Evolutionary conservation across 2,888 invertebrate genomes (phyloP), one percentile per base, ranked within the genome.

Genomic region (Aricia artaxerxes): DNA sequence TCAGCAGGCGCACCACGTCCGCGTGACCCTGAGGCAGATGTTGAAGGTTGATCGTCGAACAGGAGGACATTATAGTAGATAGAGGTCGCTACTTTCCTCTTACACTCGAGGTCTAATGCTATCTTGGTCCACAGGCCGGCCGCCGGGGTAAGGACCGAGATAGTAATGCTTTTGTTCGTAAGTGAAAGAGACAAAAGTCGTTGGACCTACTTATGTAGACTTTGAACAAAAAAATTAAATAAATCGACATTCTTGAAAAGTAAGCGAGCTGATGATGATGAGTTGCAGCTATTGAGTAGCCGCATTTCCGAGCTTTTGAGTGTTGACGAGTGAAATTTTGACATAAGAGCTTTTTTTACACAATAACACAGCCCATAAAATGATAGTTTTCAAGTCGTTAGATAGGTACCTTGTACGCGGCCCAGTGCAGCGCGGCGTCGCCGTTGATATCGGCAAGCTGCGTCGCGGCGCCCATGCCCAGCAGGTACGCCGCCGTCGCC

Each of bases 351-450:
- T 13, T 57, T 57, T 57, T 57, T 57, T 53, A 53, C 4, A 13
- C n/a, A n/a, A n/a, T n/a, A n/a, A n/a, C n/a, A n/a, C 13, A 16
- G 57, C 4, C 16, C 16, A 16, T 16, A 57, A 57, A 57, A 49
- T 11, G 9, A 44, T 44, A 44, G 53, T 53, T 53, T 57, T 57
- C 16, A 16, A 49, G 57, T 16, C 16, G 53, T 13, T 4, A 53
- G 53, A 1, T 4, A 53, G 13, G 11, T 38, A 69, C 69, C 16
- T 98, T 98, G 89, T 98, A 98, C 0, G 98, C 97, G 0, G 98
- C 98, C 98, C 98, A 99, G 87, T 99, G 98, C 53, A 98, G 92
- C 0, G 98, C 98, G 0, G 98, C 98, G 86, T 99, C 98, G 0
- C 98, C 98, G 87, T 99, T 98, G 83, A 98, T 98, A 85, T 99